Percentiles rank a stretch among this genome's conserved stretches.
phyloP scores from a whole-genome alignment of 2,888 invertebrate species.

The Eupithecia tripunctaria region DNA sequence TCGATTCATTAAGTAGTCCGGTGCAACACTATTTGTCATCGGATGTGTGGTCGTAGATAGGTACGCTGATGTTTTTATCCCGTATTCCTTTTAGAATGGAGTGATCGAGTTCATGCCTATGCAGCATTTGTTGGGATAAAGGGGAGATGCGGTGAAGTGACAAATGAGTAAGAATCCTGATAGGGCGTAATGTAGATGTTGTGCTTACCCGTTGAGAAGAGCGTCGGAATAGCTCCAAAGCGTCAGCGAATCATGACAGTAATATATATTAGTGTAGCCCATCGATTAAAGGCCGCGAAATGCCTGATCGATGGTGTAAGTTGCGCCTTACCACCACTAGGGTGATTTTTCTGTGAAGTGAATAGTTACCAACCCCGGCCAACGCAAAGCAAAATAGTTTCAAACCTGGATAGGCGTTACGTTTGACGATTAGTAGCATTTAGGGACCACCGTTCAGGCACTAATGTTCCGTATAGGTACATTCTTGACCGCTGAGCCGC shows the following conservation, averaged over 20 bases:
- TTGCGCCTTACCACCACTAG: no score
- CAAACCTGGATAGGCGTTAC: no score
- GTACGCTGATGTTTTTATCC: constrained; percentile 40
- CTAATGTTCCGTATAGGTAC: no score
- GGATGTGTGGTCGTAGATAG: constrained; percentile 65
- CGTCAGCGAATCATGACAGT: background rate
- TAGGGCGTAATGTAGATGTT: constrained; percentile 11
- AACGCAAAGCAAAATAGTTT: no score
- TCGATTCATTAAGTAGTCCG: constrained; percentile 74
- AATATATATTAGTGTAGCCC: background rate
- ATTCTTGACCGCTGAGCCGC: no score
- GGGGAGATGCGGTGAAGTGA: background rate
- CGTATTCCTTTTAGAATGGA: constrained; percentile 28
- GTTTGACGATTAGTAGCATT: no score
- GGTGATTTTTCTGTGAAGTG: no score
- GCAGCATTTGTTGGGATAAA: constrained; percentile 15
- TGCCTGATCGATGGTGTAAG: no score
- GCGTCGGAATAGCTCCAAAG: no score
- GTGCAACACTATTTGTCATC: constrained; percentile 76
- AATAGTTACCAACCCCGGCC: no score
- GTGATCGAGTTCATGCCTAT: constrained; percentile 13
- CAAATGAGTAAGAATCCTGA: constrained; percentile 6
- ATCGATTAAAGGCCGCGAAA: no score
- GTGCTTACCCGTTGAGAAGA: background rate
- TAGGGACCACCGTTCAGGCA: no score